A percentile compares a stretch with the other conserved stretches of the same genome.
phyloP scores from a whole-genome alignment of 2,113 vertebrate species.

The Hystrix cristata region DNA sequence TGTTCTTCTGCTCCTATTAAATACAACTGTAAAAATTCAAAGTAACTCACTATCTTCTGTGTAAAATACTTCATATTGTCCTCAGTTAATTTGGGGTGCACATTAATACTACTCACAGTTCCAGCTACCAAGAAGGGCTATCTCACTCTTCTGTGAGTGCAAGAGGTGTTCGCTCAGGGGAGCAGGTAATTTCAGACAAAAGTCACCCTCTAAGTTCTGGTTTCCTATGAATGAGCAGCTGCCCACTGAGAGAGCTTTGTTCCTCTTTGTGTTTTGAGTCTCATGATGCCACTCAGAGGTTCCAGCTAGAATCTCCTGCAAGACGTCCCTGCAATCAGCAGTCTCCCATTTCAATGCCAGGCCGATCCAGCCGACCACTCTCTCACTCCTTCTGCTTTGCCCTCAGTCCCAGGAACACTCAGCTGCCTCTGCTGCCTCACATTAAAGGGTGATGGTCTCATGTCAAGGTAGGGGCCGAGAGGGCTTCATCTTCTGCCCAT shows the following conservation, averaged over 20 bases:
- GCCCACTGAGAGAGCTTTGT: not conserved
- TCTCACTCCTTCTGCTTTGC: not conserved
- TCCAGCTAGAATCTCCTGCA: not conserved
- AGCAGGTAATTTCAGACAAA: not conserved
- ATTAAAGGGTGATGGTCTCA: not conserved
- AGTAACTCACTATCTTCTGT: not conserved
- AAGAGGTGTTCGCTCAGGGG: not conserved
- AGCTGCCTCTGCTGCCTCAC: not conserved
- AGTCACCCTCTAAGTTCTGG: not conserved
- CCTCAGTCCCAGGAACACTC: not conserved
- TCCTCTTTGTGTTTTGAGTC: not conserved
- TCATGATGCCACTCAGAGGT: not conserved
- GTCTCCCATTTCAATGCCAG: not conserved
- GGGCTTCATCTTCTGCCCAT: not conserved
- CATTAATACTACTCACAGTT: not conserved
- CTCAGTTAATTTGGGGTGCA: not conserved
- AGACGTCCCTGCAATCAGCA: not conserved
- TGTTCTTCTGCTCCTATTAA: not conserved
- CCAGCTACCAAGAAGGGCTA: not conserved
- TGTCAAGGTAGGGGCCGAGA: not conserved
- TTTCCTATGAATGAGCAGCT: not conserved
- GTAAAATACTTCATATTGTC: not conserved
- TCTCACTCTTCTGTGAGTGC: not conserved
- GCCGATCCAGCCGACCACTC: not conserved
- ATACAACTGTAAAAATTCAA: not conserved